Evolutionary conservation across 2,888 invertebrate genomes (phyloP).

Genomic region (Agrypnus murinus): DNA sequence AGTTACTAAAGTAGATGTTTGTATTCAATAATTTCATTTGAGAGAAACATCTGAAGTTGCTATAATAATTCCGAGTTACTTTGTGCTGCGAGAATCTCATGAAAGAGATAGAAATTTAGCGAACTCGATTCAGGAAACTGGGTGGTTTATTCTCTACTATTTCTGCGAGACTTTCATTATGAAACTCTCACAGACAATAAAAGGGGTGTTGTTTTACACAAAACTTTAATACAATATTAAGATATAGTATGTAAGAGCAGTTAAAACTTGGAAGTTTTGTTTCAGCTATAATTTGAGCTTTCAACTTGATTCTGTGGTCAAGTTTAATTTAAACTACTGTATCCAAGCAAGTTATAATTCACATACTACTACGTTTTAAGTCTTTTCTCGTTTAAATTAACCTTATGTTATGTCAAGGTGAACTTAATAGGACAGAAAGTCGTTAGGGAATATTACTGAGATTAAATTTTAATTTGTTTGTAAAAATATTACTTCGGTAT

Average conservation of each 20-base stretch:
- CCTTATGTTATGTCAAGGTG: slow-evolving; percentile 13
- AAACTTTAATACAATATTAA: slow-evolving; percentile 13
- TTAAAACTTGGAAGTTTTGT: slow-evolving; percentile 4
- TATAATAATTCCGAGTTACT: slow-evolving; percentile 38
- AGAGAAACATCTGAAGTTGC: slow-evolving; percentile 34
- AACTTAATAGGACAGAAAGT: slow-evolving; percentile 7
- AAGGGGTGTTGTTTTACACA: slow-evolving; percentile 24
- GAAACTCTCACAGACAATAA: slow-evolving; percentile 21
- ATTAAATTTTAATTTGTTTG: no score
- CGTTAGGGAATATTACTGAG: neutral
- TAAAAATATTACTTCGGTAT: no score
- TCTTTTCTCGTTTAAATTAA: neutral
- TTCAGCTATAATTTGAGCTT: slow-evolving; percentile 7
- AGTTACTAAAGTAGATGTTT: slow-evolving; percentile 34
- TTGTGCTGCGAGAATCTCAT: slow-evolving; percentile 16
- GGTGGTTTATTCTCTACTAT: slow-evolving; percentile 23
- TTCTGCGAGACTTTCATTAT: slow-evolving; percentile 27
- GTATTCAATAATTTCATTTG: slow-evolving; percentile 47
- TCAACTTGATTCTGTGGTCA: slow-evolving; percentile 15
- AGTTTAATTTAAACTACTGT: slow-evolving; percentile 10
- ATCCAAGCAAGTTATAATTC: slow-evolving; percentile 1
- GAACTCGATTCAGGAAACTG: slow-evolving; percentile 18
- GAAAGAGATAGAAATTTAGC: slow-evolving; percentile 39
- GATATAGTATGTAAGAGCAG: neutral
- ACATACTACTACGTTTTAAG: slow-evolving; percentile 18